These are phyloP conservation scores for Philotrypesis tridentata DNA, from an alignment of 1,140 invertebrate genomes.

Conservation along the genomic window DNA sequence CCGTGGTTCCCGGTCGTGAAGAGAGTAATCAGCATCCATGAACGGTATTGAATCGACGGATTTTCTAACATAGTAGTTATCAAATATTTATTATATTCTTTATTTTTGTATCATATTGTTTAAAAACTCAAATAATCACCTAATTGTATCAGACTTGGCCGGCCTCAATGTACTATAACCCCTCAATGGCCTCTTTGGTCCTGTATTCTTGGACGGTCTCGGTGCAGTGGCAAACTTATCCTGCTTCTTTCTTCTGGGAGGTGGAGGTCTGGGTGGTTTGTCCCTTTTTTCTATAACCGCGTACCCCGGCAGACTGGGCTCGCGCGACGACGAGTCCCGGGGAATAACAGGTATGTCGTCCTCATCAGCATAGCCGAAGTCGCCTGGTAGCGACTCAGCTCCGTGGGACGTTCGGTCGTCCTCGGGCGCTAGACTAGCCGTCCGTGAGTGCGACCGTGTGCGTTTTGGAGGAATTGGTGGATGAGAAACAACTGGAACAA, in stretches of 20 bases:
- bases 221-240: conserved; percentile 70
- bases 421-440: conserved; percentile 77
- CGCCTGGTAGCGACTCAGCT: conserved; percentile 77
- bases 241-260: conserved; percentile 75
- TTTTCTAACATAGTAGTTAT: conserved; percentile 37
- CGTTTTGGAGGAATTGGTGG: conserved; percentile 67
- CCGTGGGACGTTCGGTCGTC: conserved; percentile 82
- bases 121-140: not conserved
- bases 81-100: not conserved
- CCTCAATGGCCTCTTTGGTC: conserved; percentile 74
- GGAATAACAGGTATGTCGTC: conserved; percentile 58
- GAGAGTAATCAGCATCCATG: conserved; percentile 75
- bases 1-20: conserved; percentile 17
- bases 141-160: conserved; percentile 50
- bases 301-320: conserved; percentile 75
- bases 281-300: conserved; percentile 79
- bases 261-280: conserved; percentile 75
- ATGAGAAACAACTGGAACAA: not conserved
- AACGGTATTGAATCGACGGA: conserved; percentile 73
- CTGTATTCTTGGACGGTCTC: conserved; percentile 53
- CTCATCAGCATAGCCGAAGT: conserved; percentile 59
- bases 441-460: conserved; percentile 74
- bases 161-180: conserved; percentile 82
- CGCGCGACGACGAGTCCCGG: conserved; percentile 53
- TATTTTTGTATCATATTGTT: not conserved